phyloP scores from a whole-genome alignment of 2,888 invertebrate genomes.

The Stenodera caucasica region DNA sequence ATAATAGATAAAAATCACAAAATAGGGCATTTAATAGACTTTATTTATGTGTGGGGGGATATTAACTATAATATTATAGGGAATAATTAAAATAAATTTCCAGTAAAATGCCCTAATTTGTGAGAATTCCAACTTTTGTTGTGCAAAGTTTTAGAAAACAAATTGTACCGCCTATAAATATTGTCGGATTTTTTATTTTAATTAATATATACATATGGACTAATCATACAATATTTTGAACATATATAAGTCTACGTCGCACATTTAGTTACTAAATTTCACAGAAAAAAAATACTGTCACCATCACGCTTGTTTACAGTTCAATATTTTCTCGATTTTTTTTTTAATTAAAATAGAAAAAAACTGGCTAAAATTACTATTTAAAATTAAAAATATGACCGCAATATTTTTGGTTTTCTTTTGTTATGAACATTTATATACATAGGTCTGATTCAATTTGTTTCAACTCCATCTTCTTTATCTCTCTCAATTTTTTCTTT shows the following conservation, averaged over 20 bases:
- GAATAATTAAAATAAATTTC: slow-evolving; percentile 5
- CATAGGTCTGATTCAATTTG: slow-evolving; percentile 11
- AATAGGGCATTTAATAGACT: slow-evolving; percentile 23
- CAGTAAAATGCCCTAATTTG: slow-evolving; percentile 27
- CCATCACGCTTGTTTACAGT: slow-evolving; percentile 20
- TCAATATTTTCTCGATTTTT: slow-evolving; percentile 13
- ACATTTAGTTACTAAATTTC: slow-evolving; percentile 39
- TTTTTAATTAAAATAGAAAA: slow-evolving; percentile 1
- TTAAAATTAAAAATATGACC: slow-evolving; percentile 6
- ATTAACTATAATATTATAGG: slow-evolving; percentile 1
- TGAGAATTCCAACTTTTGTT: slow-evolving; percentile 23
- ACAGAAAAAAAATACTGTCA: slow-evolving; percentile 37
- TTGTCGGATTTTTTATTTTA: slow-evolving; percentile 28
- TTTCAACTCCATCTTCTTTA: slow-evolving; percentile 13
- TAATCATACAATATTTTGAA: slow-evolving; percentile 30
- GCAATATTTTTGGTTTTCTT: not conserved
- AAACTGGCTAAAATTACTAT: slow-evolving; percentile 8
- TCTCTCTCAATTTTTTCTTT: slow-evolving; percentile 40
- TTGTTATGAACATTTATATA: not conserved
- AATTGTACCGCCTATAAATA: slow-evolving; percentile 29
- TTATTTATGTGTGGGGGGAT: slow-evolving; percentile 12
- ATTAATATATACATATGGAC: slow-evolving; percentile 33
- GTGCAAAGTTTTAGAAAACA: slow-evolving; percentile 30
- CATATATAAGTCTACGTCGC: slow-evolving; percentile 34
- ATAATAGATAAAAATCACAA: slow-evolving; percentile 13